Conservation (phyloP, 2,888 invertebrate genomes). For the Nomada lathburiana region DNA sequence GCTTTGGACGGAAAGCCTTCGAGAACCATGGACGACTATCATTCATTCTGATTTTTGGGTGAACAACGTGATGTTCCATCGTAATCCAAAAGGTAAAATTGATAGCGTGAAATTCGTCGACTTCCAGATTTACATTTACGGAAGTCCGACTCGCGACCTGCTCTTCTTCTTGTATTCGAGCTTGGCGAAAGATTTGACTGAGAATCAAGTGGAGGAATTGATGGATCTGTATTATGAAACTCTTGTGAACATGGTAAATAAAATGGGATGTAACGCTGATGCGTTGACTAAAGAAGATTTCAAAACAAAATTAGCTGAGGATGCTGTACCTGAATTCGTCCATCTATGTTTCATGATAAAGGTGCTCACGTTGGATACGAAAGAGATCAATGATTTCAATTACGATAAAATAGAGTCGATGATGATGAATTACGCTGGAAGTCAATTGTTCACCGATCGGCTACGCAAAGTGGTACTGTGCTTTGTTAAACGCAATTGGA, state of each 20-base stretch:
- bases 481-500: conserved; percentile 68
- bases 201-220: conserved; percentile 85
- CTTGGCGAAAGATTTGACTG: conserved; percentile 83
- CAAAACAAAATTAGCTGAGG: conserved; percentile 65
- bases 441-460: conserved; percentile 57
- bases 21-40: conserved; percentile 85
- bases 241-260: conserved; percentile 83
- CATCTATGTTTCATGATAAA: conserved; percentile 77
- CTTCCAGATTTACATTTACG: conserved; percentile 86
- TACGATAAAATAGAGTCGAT: conserved; percentile 40
- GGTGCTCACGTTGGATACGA: conserved; percentile 70
- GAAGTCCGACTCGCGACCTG: conserved; percentile 86
- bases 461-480: conserved; percentile 59
- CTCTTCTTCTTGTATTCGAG: conserved; percentile 87
- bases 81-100: conserved; percentile 82
- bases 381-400: conserved; percentile 54
- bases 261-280: conserved; percentile 80
- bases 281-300: conserved; percentile 72
- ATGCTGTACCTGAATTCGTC: conserved; percentile 73
- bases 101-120: conserved; percentile 86
- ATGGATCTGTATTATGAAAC: conserved; percentile 85
- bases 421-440: conserved; percentile 48
- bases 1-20: conserved; percentile 33
- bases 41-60: conserved; percentile 87
- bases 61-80: conserved; percentile 87